phyloP scores from a whole-genome alignment of 1,140 invertebrate genomes.

The Drusus annulatus region DNA sequence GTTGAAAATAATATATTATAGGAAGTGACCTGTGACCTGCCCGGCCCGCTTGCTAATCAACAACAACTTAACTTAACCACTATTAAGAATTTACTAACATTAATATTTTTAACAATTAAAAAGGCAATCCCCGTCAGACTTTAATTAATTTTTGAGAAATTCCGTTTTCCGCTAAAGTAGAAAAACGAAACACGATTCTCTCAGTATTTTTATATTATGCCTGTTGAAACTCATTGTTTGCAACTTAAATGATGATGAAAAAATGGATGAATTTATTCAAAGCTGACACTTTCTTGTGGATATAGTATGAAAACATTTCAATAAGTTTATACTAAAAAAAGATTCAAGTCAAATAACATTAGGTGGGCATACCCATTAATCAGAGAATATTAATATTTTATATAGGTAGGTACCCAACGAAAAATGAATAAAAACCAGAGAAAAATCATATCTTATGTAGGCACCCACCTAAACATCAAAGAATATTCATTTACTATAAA shows the following conservation, averaged over 20 bases:
- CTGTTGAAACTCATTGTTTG: conserved; percentile 49
- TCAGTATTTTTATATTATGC: conserved; percentile 53
- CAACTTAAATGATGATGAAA: conserved; percentile 30
- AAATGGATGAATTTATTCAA: neutral
- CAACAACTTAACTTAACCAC: conserved; percentile 53
- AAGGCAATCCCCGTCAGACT: conserved; percentile 60
- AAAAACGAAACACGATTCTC: conserved; percentile 58
- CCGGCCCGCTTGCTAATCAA: conserved; percentile 49
- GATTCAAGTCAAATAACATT: no score
- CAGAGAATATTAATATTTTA: no score
- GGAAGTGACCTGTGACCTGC: conserved; percentile 24
- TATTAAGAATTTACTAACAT: conserved; percentile 60
- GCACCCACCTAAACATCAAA: neutral
- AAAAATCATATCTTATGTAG: neutral
- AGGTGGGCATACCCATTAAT: no score
- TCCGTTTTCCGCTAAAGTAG: conserved; percentile 55
- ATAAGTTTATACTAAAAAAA: neutral
- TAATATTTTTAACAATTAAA: conserved; percentile 59
- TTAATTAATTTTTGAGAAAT: conserved; percentile 59
- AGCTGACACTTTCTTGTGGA: neutral
- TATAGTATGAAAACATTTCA: neutral
- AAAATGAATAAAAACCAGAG: neutral
- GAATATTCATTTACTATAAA: no score
- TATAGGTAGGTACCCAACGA: neutral
- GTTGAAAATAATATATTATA: neutral